Evolutionary conservation across 2,888 invertebrate genomes (phyloP).

Genomic region (Apamea crenata): DNA sequence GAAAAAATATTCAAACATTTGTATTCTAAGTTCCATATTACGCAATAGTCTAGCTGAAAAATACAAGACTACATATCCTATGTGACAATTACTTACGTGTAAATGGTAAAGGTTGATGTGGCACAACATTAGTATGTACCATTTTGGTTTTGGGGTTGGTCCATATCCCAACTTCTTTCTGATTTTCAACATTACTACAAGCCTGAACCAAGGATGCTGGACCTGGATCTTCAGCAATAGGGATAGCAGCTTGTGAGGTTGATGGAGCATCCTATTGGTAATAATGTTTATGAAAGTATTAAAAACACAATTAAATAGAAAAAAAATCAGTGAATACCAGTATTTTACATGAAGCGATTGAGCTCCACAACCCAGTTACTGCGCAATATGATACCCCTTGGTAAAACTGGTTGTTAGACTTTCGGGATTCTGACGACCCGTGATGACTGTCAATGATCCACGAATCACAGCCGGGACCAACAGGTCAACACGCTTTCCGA

Average conservation of each 20-base stretch:
- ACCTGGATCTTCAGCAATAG: conserved; percentile 81
- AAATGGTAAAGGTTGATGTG: conserved; percentile 86
- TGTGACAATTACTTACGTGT: conserved; percentile 79
- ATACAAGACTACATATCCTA: neutral
- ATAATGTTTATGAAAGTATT: conserved; percentile 6
- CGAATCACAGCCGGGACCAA: too few relatives aligned
- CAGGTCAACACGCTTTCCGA: neutral
- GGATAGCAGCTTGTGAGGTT: conserved; percentile 81
- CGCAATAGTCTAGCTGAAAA: neutral
- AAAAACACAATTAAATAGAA: conserved; percentile 3
- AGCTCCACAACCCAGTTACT: neutral
- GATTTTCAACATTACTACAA: conserved; percentile 85
- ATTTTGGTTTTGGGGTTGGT: conserved; percentile 88
- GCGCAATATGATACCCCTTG: neutral
- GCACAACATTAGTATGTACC: conserved; percentile 86
- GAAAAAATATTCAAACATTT: conserved; percentile 10
- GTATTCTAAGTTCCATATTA: neutral
- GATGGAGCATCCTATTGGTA: conserved; percentile 85
- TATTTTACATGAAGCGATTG: neutral
- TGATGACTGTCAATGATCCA: neutral
- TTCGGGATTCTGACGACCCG: neutral
- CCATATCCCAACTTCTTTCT: conserved; percentile 89
- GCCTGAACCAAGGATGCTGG: conserved; percentile 86
- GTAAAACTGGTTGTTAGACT: neutral
- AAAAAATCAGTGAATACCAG: neutral